Conservation (phyloP, 2,888 invertebrate genomes). For the Deroplatys truncata region DNA sequence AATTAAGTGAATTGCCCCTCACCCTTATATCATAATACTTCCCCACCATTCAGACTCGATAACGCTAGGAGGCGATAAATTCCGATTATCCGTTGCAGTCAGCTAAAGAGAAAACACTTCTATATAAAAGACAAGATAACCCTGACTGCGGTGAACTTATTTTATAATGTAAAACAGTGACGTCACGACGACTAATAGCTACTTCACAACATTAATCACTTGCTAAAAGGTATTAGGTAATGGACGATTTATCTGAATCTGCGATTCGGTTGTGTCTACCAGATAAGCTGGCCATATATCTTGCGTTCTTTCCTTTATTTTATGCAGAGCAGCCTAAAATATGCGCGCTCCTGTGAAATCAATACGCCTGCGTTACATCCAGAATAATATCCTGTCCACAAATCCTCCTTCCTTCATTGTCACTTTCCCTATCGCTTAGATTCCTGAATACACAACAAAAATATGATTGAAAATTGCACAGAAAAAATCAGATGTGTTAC, state of each 20-base stretch:
- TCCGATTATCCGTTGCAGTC: conserved; percentile 24
- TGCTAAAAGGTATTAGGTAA: neutral
- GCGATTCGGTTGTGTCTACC: neutral
- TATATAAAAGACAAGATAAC: neutral
- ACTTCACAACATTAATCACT: neutral
- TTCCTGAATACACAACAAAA: too few relatives aligned
- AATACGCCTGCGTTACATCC: neutral
- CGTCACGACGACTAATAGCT: neutral
- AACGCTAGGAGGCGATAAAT: conserved; percentile 18
- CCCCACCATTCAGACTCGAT: neutral
- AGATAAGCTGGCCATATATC: neutral
- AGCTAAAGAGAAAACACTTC: neutral
- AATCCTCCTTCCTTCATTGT: too few relatives aligned
- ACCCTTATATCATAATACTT: conserved; percentile 3
- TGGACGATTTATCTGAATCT: neutral
- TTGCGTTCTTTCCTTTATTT: neutral
- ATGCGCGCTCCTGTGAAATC: neutral
- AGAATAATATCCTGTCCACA: too few relatives aligned
- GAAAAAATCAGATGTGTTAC: too few relatives aligned
- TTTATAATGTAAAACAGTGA: neutral
- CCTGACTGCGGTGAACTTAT: neutral
- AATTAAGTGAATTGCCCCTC: conserved; percentile 16
- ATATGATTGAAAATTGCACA: too few relatives aligned
- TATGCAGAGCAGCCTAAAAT: neutral
- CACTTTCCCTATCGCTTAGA: too few relatives aligned